These are phyloP conservation scores for Ophiothrix spiculata DNA, from an alignment of 35 echinoderm and acorn worm species.

Conservation along the genomic window DNA sequence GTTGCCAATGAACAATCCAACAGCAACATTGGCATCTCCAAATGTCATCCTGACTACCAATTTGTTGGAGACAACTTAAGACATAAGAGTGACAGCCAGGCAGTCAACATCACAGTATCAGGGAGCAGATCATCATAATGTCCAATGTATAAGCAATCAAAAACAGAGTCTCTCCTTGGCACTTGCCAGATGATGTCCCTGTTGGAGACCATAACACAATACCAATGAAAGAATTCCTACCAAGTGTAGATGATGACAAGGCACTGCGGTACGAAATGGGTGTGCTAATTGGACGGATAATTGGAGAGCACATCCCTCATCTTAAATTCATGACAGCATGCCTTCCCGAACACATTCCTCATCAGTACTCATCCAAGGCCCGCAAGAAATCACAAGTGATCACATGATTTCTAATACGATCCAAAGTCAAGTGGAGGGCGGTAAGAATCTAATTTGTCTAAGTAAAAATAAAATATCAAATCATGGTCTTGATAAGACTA, in stretches of 20 bases:
- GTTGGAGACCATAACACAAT: not conserved
- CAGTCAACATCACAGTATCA: slow-evolving; percentile 15
- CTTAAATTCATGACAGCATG: slow-evolving; percentile 3
- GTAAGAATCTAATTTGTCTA: too few relatives aligned
- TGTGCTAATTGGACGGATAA: slow-evolving; percentile 25
- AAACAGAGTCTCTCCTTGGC: not conserved
- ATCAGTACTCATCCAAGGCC: slow-evolving; percentile 18
- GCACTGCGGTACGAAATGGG: slow-evolving; percentile 41
- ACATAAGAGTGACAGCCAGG: slow-evolving; percentile 29
- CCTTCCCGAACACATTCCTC: not conserved
- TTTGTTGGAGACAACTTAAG: slow-evolving; percentile 62
- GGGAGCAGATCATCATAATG: not conserved
- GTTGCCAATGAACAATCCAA: too few relatives aligned
- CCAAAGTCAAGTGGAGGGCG: too few relatives aligned
- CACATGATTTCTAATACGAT: too few relatives aligned
- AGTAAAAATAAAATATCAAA: too few relatives aligned
- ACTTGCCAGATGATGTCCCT: not conserved
- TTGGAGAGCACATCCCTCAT: slow-evolving; percentile 13
- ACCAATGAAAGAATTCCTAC: slow-evolving; percentile 15
- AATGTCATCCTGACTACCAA: not conserved
- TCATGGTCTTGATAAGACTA: too few relatives aligned
- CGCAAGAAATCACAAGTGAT: slow-evolving; percentile 51
- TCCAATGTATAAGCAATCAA: not conserved
- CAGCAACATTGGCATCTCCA: not conserved
- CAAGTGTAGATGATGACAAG: slow-evolving; percentile 31